Conservation (phyloP, 2,113 vertebrate species). For the Prochilodus magdalenae region DNA sequence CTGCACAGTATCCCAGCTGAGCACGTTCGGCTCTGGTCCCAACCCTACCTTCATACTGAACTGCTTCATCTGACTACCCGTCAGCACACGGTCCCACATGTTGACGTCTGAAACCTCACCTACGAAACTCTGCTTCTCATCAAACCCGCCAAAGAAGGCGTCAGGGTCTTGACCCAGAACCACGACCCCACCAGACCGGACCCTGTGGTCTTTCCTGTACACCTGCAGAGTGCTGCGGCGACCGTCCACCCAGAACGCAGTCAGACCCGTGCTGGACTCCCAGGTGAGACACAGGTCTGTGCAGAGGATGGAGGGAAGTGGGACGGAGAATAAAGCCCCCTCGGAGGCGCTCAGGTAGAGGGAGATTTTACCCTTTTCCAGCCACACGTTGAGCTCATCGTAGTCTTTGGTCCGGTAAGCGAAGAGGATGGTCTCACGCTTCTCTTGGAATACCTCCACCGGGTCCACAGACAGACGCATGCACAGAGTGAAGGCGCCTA, state of each 20-base stretch:
- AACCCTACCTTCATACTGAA: conserved; percentile 57
- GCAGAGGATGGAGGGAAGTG: conserved; percentile 69
- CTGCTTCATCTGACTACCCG: conserved; percentile 68
- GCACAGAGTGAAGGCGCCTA: conserved; percentile 78
- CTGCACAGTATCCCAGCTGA: conserved; percentile 76
- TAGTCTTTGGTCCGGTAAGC: conserved; percentile 73
- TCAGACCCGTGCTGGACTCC: conserved; percentile 72
- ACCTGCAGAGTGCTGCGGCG: conserved; percentile 73
- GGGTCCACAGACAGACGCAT: conserved; percentile 74
- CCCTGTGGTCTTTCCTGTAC: conserved; percentile 69
- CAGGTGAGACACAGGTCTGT: conserved; percentile 79
- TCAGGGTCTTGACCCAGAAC: conserved; percentile 78
- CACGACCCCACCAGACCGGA: conserved; percentile 68
- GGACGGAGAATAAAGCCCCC: conserved; percentile 67
- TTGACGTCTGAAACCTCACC: conserved; percentile 79
- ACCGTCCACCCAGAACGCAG: conserved; percentile 77
- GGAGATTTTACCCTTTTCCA: conserved; percentile 67
- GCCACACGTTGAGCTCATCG: conserved; percentile 80
- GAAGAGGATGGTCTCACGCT: conserved; percentile 75
- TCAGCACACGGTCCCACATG: conserved; percentile 81
- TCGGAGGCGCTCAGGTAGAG: conserved; percentile 67
- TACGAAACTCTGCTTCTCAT: conserved; percentile 73
- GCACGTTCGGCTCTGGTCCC: conserved; percentile 72
- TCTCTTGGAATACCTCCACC: conserved; percentile 14
- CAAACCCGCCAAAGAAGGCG: conserved; percentile 63